Base-by-base conservation (phyloP, 2,888 invertebrate genomes). In the Acleris sparsana region DNA sequence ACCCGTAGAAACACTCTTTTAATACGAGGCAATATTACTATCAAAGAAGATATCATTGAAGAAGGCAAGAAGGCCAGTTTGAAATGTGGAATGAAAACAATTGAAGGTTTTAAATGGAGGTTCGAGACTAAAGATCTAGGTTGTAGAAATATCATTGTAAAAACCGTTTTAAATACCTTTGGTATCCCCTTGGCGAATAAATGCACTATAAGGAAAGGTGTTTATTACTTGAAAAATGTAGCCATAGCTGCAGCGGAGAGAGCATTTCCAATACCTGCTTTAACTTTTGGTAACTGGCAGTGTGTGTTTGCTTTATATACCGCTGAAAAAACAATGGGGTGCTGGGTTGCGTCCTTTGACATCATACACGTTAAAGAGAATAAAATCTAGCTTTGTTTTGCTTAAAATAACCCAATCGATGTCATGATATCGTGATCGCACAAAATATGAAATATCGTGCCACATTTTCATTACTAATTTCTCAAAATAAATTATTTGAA, bases 21-120 rank as follows among this genome's bases (percentile, higher is more conserved):
- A 9, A 0, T 57, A n/a, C 22, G 46, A 57, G 57, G 57, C 5
- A 57, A 46, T 11, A 44, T 57, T 1, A 57, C 57, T 2, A 17
- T 57, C n/a, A 44, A 57, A 11, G 57, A 57, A 46, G 22, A 57
- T 17, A 25, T 46, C 2, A 25, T 25, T n/a, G 44, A 46, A 57
- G 25, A 11, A n/a, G 25, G 25, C 25, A 46, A 57, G 46, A 57
- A 25, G 1, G 44, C 17, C 4, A 46, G n/a, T 22, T 57, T 57
- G 0, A 57, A 46, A 57, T 57, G 57, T 25, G 57, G 57, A 25
- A 25, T 57, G 9, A 11, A 46, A 29, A 46, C 46, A 57, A 4
- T 25, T 25, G 57, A 57, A 5, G 57, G 57, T 25, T 25, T 57
- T 5, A 57, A 57, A n/a, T 57, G 57, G 57, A 44, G 46, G 17